Base-by-base conservation (phyloP, 2,797 vertebrate genomes). In the Pseudocheirus occidentalis region DNA sequence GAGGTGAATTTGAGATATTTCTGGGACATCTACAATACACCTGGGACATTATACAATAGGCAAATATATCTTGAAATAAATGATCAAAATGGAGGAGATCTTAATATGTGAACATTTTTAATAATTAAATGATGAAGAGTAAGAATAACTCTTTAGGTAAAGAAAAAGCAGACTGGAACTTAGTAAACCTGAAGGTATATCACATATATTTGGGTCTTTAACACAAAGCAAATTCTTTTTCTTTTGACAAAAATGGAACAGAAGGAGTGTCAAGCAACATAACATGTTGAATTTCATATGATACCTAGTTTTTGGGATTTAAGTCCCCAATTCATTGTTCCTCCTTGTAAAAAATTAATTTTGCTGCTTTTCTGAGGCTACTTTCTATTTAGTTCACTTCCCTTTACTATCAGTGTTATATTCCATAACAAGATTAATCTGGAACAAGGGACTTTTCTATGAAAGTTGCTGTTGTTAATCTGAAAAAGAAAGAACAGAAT, bases 381-480 rank as follows among this genome's bases (percentile, higher is more conserved):
- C 55, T 93, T 91, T 96, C 57, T 93, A 34, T 94, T 40, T 57
- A 91, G 57, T 58, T 93, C 24, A 55, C 90, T 87, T 28, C 91
- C 3, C 1, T 0, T 66, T 90, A 34, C 92, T 89, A 50, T 92
- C 90, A 57, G 6, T 94, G 6, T 87, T 59, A 90, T 94, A 57
- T 92, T 93, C 27, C n/a, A 28, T 91, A 73, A 90, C 52, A 81
- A 81, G 66, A 93, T 92, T 95, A 90, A 91, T 73, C 21, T 52
- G 56, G 57, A 66, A 91, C 14, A 93, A 90, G 2, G 3, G 53
- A 31, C 91, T 94, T 73, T 94, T 87, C 94, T 95, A 3, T 66
- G 90, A 90, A 94, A 97, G 92, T 62, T 91, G 94, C 34, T 91
- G 21, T 95, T 97, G 96, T 94, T 40, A 21, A 90, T 57, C 40